These are phyloP conservation scores for Sylvia atricapilla DNA, from an alignment of 2,113 vertebrate species.

Conservation along the genomic window DNA sequence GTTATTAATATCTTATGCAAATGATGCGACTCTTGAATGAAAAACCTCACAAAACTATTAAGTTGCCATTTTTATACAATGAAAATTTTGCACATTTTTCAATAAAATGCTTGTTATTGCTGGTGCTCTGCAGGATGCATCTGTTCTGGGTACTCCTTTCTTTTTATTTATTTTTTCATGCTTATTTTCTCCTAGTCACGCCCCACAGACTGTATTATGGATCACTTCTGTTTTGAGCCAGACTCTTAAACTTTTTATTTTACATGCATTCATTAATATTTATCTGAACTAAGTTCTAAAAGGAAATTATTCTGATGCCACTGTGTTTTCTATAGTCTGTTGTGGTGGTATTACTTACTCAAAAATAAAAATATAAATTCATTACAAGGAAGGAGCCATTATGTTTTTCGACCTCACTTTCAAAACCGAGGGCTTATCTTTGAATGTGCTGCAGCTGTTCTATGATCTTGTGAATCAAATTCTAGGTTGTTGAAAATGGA, in stretches of 20 bases:
- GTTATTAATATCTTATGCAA: background rate
- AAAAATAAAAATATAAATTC: background rate
- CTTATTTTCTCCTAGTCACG: background rate
- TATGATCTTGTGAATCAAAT: background rate
- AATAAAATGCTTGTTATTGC: background rate
- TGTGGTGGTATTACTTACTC: background rate
- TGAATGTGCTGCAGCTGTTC: background rate
- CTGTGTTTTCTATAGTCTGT: background rate
- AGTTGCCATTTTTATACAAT: background rate
- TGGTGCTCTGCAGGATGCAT: background rate
- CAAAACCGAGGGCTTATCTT: background rate
- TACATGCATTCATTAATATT: background rate
- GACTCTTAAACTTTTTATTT: background rate
- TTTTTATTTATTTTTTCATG: background rate
- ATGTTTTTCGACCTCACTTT: background rate
- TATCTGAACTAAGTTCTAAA: background rate
- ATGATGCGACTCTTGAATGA: background rate
- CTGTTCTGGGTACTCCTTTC: background rate
- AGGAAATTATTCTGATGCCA: background rate
- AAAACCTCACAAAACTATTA: background rate
- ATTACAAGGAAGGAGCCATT: background rate
- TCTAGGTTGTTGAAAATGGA: background rate
- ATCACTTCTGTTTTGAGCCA: background rate
- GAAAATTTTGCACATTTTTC: background rate
- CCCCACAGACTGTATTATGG: background rate